phyloP scores from a whole-genome alignment of 1,140 invertebrate genomes.

The Zaprionus lachaisei region DNA sequence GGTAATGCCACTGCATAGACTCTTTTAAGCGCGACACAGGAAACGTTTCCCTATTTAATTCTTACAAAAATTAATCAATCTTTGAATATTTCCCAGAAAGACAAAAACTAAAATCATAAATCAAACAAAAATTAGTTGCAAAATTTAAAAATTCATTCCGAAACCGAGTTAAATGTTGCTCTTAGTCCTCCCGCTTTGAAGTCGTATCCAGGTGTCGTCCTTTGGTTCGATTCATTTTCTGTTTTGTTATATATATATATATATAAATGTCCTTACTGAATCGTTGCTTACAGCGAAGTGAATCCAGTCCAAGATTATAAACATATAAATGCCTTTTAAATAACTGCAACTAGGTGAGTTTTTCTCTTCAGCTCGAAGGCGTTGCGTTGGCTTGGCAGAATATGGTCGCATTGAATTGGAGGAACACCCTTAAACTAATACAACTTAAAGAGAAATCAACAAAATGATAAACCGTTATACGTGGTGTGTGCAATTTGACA shows the following conservation, averaged over 20 bases:
- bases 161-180: not conserved
- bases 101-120: not conserved
- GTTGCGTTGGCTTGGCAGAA: slow-evolving; percentile 3
- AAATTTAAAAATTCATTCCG: not conserved
- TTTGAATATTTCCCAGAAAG: not conserved
- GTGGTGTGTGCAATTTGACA: slow-evolving; percentile 25
- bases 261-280: slow-evolving; percentile 14
- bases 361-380: slow-evolving; percentile 7
- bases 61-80: not conserved
- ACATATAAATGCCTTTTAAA: slow-evolving; percentile 35
- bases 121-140: slow-evolving; percentile 7
- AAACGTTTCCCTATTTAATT: not conserved
- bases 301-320: slow-evolving; percentile 12
- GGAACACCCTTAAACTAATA: slow-evolving; percentile 14
- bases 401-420: slow-evolving; percentile 1
- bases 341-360: slow-evolving; percentile 53
- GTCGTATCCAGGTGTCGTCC: slow-evolving; percentile 22
- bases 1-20: slow-evolving; percentile 52
- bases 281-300: slow-evolving; percentile 53
- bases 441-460: slow-evolving; percentile 1
- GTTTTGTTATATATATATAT: not conserved
- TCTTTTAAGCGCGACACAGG: not conserved
- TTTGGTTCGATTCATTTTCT: slow-evolving; percentile 20
- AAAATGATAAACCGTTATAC: slow-evolving; percentile 28
- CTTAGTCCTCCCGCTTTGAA: slow-evolving; percentile 23